phyloP scores from a whole-genome alignment of 1,140 invertebrate species.

The Pentalonia nigronervosa region DNA sequence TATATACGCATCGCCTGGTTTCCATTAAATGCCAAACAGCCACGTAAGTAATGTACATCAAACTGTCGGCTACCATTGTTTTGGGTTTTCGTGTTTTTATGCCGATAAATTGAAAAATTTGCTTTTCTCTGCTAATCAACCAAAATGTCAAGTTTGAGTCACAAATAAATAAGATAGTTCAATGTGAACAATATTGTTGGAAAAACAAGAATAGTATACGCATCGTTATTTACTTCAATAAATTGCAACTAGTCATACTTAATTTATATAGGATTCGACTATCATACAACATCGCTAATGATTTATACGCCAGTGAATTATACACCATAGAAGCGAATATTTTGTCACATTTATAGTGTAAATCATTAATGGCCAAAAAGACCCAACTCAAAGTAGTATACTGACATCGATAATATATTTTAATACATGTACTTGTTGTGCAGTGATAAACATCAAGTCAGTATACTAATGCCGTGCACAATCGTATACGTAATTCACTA shows the following conservation, averaged over 20 bases:
- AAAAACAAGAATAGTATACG: neutral
- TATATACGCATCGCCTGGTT: neutral
- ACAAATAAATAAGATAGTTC: neutral
- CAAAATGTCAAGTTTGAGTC: neutral
- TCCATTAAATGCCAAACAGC: neutral
- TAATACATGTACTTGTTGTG: neutral
- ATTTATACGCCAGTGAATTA: neutral
- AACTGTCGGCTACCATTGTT: neutral
- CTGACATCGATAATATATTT: neutral
- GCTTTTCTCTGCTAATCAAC: neutral
- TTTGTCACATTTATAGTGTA: neutral
- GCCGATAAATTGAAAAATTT: neutral
- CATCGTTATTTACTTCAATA: neutral
- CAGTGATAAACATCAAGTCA: neutral
- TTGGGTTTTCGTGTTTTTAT: neutral
- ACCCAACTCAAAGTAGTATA: neutral
- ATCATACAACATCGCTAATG: neutral
- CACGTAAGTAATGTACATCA: neutral
- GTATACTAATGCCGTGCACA: neutral
- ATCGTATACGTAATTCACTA: neutral
- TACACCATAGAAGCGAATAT: neutral
- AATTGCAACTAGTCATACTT: neutral
- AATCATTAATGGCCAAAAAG: neutral
- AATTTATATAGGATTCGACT: neutral
- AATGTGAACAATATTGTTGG: neutral